Conservation (phyloP, 2,888 invertebrate species). For the Dermolepida albohirtum region DNA sequence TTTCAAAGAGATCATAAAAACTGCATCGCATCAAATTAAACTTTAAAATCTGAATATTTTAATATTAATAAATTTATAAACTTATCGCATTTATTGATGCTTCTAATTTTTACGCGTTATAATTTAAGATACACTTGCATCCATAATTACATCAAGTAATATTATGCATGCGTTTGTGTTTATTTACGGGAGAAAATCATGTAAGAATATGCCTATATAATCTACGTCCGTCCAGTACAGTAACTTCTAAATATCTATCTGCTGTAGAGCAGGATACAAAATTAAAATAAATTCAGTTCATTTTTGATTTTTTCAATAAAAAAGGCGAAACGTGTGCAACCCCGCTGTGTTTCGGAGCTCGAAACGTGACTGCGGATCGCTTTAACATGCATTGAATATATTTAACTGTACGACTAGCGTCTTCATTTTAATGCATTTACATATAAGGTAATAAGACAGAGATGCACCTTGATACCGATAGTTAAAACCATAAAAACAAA, state of each 20-base stretch:
- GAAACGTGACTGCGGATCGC: conserved; percentile 51
- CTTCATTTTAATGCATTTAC: conserved; percentile 39
- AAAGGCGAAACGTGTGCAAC: conserved; percentile 48
- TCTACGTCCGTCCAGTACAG: conserved; percentile 29
- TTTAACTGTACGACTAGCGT: conserved; percentile 44
- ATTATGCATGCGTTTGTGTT: conserved; percentile 24
- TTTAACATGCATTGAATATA: conserved; percentile 42
- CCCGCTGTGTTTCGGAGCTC: conserved; percentile 49
- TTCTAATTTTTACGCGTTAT: conserved; percentile 10
- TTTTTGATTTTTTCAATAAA: conserved; percentile 47
- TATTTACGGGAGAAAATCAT: conserved; percentile 33
- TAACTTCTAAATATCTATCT: conserved; percentile 19
- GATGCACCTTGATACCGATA: conserved; percentile 26
- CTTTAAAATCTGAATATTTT: background rate
- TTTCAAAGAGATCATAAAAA: too few species aligned
- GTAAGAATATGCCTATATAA: conserved; percentile 26
- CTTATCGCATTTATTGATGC: conserved; percentile 4
- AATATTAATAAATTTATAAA: conserved; percentile 20
- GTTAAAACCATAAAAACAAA: conserved; percentile 43
- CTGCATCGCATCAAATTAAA: too few species aligned
- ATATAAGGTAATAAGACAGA: conserved; percentile 32
- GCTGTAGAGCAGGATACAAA: conserved; percentile 40
- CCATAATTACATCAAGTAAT: conserved; percentile 27
- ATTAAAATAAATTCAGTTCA: conserved; percentile 50
- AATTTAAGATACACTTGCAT: conserved; percentile 13